A percentile compares a stretch with the other conserved stretches of the same genome.
Conservation (phyloP, 1,140 invertebrate genomes). For the Aphaenogaster floridana region DNA sequence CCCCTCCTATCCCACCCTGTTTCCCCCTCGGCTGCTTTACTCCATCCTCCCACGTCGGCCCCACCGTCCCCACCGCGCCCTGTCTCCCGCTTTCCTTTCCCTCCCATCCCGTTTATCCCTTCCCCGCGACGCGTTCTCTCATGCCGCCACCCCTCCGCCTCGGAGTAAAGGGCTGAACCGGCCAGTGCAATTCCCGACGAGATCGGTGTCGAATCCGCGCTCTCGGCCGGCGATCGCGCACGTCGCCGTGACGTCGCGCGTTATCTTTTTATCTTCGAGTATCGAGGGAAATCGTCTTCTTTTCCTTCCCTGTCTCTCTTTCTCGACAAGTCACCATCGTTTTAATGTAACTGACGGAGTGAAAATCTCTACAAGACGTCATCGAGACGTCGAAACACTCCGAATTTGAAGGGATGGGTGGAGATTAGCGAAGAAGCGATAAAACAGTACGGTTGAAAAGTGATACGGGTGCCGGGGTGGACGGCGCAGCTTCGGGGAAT, state of each 20-base stretch:
- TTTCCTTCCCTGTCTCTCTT: not conserved
- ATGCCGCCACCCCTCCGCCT: slow-evolving; percentile 70
- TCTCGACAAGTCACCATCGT: not conserved
- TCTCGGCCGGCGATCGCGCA: slow-evolving; percentile 8
- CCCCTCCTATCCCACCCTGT: slow-evolving; percentile 10
- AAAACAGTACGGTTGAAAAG: slow-evolving; percentile 19
- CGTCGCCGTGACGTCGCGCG: slow-evolving; percentile 15
- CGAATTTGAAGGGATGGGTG: not conserved
- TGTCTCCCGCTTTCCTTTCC: slow-evolving; percentile 46
- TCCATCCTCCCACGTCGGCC: not conserved
- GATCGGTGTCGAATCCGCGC: slow-evolving; percentile 68
- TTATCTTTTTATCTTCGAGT: not conserved
- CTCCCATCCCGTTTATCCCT: slow-evolving; percentile 65
- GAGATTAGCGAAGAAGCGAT: not conserved
- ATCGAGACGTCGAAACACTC: not conserved
- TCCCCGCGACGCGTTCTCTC: slow-evolving; percentile 43
- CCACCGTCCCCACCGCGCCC: slow-evolving; percentile 21
- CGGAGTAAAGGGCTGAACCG: slow-evolving; percentile 77
- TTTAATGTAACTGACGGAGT: slow-evolving; percentile 23
- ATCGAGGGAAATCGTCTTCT: not conserved
- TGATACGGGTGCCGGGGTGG: slow-evolving; percentile 14
- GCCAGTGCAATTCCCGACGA: slow-evolving; percentile 76
- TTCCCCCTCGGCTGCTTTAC: not conserved
- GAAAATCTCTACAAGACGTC: not conserved
- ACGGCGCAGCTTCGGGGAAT: not conserved